Evolutionary conservation across 2,113 vertebrate genomes (phyloP).

Genomic region (Centropus unirufus): DNA sequence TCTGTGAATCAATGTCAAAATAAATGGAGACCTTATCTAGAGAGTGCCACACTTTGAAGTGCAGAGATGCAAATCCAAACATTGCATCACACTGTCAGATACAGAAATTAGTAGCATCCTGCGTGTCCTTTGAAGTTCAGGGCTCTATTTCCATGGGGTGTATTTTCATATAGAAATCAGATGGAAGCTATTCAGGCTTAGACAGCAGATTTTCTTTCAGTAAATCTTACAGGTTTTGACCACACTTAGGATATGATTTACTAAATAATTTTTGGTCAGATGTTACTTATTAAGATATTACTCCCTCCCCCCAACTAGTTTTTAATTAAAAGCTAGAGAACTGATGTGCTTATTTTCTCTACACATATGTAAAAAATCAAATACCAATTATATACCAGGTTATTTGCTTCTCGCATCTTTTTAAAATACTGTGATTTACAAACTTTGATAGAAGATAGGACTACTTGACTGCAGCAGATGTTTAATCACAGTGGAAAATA

Average conservation of each 20-base stretch:
- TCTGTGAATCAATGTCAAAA: constrained; percentile 87
- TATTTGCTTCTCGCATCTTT: constrained; percentile 22
- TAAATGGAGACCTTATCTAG: constrained; percentile 81
- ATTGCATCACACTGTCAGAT: constrained; percentile 81
- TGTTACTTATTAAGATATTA: constrained; percentile 74
- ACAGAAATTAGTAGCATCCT: constrained; percentile 81
- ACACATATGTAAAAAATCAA: constrained; percentile 74
- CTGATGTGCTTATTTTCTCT: constrained; percentile 64
- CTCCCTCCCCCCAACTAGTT: constrained; percentile 58
- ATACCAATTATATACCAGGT: constrained; percentile 33
- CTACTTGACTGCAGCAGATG: constrained; percentile 15
- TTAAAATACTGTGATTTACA: constrained; percentile 27
- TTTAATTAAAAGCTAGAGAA: constrained; percentile 76
- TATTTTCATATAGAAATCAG: constrained; percentile 79
- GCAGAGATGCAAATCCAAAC: constrained; percentile 83
- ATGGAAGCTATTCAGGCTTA: constrained; percentile 81
- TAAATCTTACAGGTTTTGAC: constrained; percentile 64
- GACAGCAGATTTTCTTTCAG: constrained; percentile 80
- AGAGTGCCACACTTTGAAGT: constrained; percentile 85
- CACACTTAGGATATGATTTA: constrained; percentile 60
- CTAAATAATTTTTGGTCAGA: constrained; percentile 62
- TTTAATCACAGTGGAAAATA: constrained; percentile 44
- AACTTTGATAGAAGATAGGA: constrained; percentile 1
- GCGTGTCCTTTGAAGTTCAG: constrained; percentile 84
- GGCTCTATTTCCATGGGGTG: constrained; percentile 48